Evolutionary conservation across 1,140 invertebrate species (phyloP).

Genomic region (Temnothorax longispinosus): DNA sequence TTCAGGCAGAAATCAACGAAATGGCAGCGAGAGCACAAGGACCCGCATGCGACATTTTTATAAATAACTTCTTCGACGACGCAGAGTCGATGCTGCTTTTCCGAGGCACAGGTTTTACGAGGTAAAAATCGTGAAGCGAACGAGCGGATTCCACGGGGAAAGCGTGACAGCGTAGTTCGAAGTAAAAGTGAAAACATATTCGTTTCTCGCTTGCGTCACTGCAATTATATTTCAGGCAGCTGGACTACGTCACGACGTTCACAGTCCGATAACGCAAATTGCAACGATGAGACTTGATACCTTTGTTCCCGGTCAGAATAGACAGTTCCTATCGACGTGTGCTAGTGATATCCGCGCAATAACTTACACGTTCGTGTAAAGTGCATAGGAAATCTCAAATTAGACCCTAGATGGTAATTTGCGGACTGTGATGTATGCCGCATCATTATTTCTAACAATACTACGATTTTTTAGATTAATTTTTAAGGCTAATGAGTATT

Average conservation of each 20-base stretch:
- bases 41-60: background rate
- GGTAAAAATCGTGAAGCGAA: background rate
- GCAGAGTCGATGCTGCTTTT: background rate
- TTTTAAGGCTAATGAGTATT: too few relatives aligned
- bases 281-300: background rate
- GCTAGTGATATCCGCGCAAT: background rate
- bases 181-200: conserved; percentile 23
- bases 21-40: background rate
- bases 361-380: background rate
- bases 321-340: background rate
- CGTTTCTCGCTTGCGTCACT: conserved; percentile 1
- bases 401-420: background rate
- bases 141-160: background rate
- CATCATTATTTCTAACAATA: background rate
- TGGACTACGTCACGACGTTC: background rate
- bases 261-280: conserved; percentile 14
- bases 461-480: too few relatives aligned
- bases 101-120: background rate
- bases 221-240: background rate
- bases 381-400: background rate
- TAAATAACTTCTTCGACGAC: background rate
- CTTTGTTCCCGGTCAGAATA: background rate
- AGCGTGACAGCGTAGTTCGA: background rate
- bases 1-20: background rate
- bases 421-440: too few relatives aligned